Evolutionary conservation across 2,888 invertebrate species (phyloP), one percentile per base, ranked within the genome.

Genomic region (Acleris emargana): DNA sequence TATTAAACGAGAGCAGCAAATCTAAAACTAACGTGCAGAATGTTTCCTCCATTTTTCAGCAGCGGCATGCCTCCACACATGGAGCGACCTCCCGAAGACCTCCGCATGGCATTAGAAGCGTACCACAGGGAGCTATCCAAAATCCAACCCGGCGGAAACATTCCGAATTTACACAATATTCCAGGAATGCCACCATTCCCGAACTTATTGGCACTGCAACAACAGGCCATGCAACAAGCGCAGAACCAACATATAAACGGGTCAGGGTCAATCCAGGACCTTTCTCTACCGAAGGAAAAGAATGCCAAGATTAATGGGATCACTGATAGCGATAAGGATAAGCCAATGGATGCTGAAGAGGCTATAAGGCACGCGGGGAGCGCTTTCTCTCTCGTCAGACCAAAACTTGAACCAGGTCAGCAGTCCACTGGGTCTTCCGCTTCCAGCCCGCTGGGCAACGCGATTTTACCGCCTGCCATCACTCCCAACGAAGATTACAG

Each of bases 61-160:
- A 94, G 95, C 74, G 94, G 95, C 62, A 93, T 94, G 82, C 93
- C 94, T 75, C 94, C 94, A 61, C 93, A 94, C 76, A 94, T 93
- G 88, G 92, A 92, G 75, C 80, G 93, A 70, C 91, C 92, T 61
- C 92, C 96, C n/a, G 98, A 98, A 75, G 98, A 98, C 77, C 96
- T 98, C 79, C 95, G 98, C 50, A 93, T 98, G 93, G 97, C 97
- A 13, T 89, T 98, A 52, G 97, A 98, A 80, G 97, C 98, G 28
- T 98, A 98, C 90, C 98, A 98, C 83, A 95, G 98, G 71, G 99
- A 99, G 88, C 94, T 99, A 70, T 96, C 97, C 79, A 97, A 98
- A 86, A 93, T 99, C 72, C 97, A 96, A 81, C 95, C 94, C 11
- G 94, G 94, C 3, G 93, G 93, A 74, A 93, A 91, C 80, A 93